Evolutionary conservation across 2,888 invertebrate genomes (phyloP).

Genomic region (Crepidodera aurea): DNA sequence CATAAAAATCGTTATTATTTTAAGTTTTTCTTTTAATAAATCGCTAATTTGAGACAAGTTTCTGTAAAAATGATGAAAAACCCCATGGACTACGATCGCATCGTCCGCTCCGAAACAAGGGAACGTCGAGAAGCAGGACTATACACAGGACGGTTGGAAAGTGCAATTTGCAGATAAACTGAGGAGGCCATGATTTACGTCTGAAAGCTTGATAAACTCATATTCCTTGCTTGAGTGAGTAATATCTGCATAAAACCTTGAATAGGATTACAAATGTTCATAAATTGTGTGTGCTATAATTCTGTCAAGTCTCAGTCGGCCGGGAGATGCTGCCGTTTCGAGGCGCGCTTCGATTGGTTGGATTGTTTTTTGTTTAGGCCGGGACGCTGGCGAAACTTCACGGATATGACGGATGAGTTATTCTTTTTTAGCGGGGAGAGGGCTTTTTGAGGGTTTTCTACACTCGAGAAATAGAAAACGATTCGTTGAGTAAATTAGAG

Average conservation of each 20-base stretch:
- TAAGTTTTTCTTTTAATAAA: too few relatives aligned
- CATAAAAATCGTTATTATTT: too few relatives aligned
- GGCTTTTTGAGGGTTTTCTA: not conserved
- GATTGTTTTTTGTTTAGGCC: constrained; percentile 37
- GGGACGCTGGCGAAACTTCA: constrained; percentile 17
- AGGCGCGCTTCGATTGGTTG: constrained; percentile 30
- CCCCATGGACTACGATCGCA: not conserved
- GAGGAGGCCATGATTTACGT: constrained; percentile 70
- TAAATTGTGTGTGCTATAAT: constrained; percentile 63
- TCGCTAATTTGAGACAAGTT: too few relatives aligned
- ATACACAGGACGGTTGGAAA: constrained; percentile 58
- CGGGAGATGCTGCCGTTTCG: constrained; percentile 29
- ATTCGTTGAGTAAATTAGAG: not conserved
- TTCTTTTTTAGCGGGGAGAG: not conserved
- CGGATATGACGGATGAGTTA: constrained; percentile 19
- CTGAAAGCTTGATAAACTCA: constrained; percentile 70
- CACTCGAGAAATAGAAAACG: not conserved
- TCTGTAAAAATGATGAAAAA: too few relatives aligned
- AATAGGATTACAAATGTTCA: constrained; percentile 64
- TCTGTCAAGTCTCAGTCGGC: constrained; percentile 59
- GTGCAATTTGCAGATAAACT: constrained; percentile 73
- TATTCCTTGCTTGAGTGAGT: constrained; percentile 64
- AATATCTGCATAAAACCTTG: constrained; percentile 64
- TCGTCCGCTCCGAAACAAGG: not conserved
- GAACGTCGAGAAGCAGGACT: not conserved